These are phyloP conservation scores for Philopedon plagiatum DNA, from an alignment of 2,888 invertebrate species.

Conservation along the genomic window DNA sequence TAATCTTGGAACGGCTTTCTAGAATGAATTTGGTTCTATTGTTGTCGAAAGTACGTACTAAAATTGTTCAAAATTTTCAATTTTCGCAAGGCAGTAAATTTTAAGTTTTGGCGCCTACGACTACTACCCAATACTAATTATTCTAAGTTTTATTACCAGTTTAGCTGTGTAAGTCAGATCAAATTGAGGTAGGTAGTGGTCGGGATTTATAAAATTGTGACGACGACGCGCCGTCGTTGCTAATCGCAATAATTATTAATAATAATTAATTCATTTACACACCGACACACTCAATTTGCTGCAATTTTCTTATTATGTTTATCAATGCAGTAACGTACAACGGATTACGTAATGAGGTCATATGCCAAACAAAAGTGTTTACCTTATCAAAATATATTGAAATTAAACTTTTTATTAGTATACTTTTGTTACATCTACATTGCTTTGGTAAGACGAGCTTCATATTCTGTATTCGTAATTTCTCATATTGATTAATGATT, in stretches of 20 bases:
- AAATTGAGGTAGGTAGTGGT: constrained; percentile 25
- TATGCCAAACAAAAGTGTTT: constrained; percentile 8
- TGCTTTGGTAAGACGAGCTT: too few species aligned
- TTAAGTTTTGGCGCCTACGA: too few species aligned
- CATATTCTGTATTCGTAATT: too few species aligned
- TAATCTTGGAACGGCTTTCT: too few species aligned
- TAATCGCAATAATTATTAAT: constrained; percentile 27
- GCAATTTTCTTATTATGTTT: constrained; percentile 24
- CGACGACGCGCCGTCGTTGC: constrained; percentile 6
- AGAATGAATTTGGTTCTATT: too few species aligned
- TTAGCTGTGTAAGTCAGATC: constrained; percentile 1
- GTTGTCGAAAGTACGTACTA: too few species aligned
- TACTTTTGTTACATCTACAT: too few species aligned
- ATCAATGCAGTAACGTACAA: background rate
- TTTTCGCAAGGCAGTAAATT: too few species aligned
- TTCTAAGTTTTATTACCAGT: background rate
- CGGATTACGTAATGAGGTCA: constrained; percentile 10
- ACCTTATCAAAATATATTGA: constrained; percentile 6
- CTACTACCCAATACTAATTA: too few species aligned
- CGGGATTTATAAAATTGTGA: constrained; percentile 20
- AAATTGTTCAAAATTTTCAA: too few species aligned
- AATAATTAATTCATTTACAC: constrained; percentile 28
- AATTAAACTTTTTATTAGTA: background rate
- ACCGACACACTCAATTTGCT: constrained; percentile 27
- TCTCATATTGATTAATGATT: too few species aligned